These are phyloP conservation scores for Drosophila gaucha DNA, from an alignment of 2,888 invertebrate genomes.

Conservation along the genomic window DNA sequence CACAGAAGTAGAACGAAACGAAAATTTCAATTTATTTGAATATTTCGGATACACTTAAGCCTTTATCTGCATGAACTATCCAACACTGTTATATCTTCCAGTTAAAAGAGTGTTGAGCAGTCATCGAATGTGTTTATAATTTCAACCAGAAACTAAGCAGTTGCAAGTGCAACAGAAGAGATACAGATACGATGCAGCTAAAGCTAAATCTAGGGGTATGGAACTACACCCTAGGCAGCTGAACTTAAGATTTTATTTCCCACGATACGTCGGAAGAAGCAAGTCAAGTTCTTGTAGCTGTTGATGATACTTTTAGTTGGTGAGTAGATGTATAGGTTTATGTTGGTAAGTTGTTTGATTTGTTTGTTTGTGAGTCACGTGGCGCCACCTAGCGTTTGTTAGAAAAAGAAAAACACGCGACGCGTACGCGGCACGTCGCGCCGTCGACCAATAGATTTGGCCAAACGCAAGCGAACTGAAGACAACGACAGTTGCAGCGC, in stretches of 20 bases:
- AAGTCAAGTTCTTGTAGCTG: constrained; percentile 13
- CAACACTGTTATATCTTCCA: neutral
- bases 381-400: constrained; percentile 58
- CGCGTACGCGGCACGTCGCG: constrained; percentile 64
- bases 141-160: neutral
- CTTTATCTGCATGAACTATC: neutral
- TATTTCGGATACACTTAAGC: neutral
- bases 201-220: neutral
- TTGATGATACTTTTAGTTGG: constrained; percentile 18
- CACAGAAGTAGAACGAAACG: too few species aligned
- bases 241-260: neutral
- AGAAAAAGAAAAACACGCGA: constrained; percentile 30
- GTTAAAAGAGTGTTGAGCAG: constrained; percentile 7
- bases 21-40: too few species aligned
- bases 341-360: neutral
- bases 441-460: constrained; percentile 76
- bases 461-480: constrained; percentile 74
- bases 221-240: neutral
- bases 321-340: constrained; percentile 9
- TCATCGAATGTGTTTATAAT: too few species aligned
- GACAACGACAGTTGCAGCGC: constrained; percentile 72
- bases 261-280: neutral
- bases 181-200: neutral
- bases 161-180: neutral
- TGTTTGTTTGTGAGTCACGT: constrained; percentile 18